Evolutionary conservation across 2,113 vertebrate genomes (phyloP), one percentile per base, ranked within the genome.

Genomic region (Zapus hudsonius): DNA sequence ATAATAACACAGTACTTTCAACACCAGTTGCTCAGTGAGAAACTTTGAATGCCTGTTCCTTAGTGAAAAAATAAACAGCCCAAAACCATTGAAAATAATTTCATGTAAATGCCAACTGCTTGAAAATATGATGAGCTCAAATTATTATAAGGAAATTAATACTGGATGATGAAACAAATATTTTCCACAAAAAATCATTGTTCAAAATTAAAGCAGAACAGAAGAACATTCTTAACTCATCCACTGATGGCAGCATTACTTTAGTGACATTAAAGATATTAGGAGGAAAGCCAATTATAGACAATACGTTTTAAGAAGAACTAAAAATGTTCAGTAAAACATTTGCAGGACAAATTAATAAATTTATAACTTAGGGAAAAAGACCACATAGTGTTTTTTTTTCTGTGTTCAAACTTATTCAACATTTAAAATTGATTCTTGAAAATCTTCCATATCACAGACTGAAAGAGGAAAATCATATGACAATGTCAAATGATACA

Each of bases 41-140:
- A 47, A 59, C 27, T 87, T 70, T 78, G n/a, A 86, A 74, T 17
- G 91, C 31, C 20, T 75, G 15, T 66, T 92, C 61, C 47, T 69
- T 85, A 78, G 36, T 90, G 38, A 92, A 44, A 88, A 8, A 52
- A 52, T 15, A 47, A 72, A 78, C 1, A 11, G 25, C 42, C 9
- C 31, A 33, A 73, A 74, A 86, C 38, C 11, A 67, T 10, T 31
- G 8, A 42, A 81, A 59, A 55, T 7, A n/a, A 66, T 63, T 31
- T 44, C 9, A 81, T 70, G 47, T 64, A 88, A 90, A 83, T 36
- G 33, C 57, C 33, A 95, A 88, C 33, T 91, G 36, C 85, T 75
- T 70, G 13, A 13, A 36, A 83, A 80, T 38, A 59, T 4, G 27
- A 42, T 92, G 47, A 79, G 76, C 15, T 44, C 9, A 87, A 87